Conservation (phyloP, 2,113 vertebrate genomes). For the Bombycilla garrulus region DNA sequence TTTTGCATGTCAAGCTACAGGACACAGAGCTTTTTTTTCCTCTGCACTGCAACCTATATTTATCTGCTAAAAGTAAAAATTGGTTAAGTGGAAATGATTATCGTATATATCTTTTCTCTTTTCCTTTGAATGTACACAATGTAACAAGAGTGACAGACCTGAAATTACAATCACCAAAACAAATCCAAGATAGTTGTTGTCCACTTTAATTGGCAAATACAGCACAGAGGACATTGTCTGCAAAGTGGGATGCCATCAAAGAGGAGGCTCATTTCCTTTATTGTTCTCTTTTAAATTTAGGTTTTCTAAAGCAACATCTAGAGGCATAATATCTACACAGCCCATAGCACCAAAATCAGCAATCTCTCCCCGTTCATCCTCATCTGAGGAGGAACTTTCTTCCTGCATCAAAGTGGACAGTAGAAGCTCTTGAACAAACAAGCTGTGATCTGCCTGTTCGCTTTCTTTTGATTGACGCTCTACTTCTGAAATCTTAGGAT, state of each 20-base stretch:
- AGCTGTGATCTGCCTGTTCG: constrained; percentile 91
- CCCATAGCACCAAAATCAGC: constrained; percentile 99
- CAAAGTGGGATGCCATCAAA: constrained; percentile 95
- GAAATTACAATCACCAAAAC: constrained; percentile 99
- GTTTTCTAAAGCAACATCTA: constrained; percentile 99
- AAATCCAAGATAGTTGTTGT: constrained; percentile 87
- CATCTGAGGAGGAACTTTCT: constrained; percentile 94
- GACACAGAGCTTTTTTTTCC: constrained; percentile 77
- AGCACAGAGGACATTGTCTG: constrained; percentile 99
- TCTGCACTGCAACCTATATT: constrained; percentile 89
- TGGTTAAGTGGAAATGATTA: constrained; percentile 95
- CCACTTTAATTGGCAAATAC: constrained; percentile 99
- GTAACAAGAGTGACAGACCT: constrained; percentile 96
- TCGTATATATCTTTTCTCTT: constrained; percentile 87
- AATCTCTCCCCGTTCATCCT: constrained; percentile 95
- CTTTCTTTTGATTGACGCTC: constrained; percentile 93
- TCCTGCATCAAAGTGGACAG: constrained; percentile 93
- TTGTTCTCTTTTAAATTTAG: constrained; percentile 96
- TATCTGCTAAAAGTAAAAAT: constrained; percentile 91
- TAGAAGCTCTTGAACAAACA: constrained; percentile 96
- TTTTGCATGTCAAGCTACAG: constrained; percentile 88
- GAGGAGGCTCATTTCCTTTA: constrained; percentile 95
- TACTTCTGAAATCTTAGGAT: constrained; percentile 92
- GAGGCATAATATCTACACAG: constrained; percentile 99
- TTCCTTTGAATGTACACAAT: constrained; percentile 94